Percentiles rank a stretch among this genome's conserved stretches.
phyloP scores from a whole-genome alignment of 2,113 vertebrate species.

The Apteryx mantelli region DNA sequence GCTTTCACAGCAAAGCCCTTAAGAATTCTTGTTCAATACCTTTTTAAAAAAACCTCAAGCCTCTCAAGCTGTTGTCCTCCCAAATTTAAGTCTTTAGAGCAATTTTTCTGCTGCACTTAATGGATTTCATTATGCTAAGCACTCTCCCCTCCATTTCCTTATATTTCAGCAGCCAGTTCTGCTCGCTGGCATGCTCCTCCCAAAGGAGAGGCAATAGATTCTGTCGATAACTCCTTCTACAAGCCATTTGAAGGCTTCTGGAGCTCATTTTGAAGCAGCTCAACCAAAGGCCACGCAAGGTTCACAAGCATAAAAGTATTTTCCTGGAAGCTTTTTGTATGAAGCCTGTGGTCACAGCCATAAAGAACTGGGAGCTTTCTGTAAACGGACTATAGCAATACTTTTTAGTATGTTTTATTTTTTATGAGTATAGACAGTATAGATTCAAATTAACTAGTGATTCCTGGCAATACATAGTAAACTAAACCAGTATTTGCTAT shows the following conservation, averaged over 20 bases:
- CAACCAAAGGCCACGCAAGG: background rate
- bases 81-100: background rate
- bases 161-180: background rate
- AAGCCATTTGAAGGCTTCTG: background rate
- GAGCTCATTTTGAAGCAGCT: background rate
- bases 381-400: background rate
- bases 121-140: background rate
- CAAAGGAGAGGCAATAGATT: background rate
- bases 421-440: background rate
- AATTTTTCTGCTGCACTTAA: background rate
- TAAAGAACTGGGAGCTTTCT: background rate
- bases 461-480: background rate
- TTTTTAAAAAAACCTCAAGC: background rate
- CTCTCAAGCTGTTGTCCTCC: background rate
- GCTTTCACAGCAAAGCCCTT: conserved; percentile 4
- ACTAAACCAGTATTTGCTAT: background rate
- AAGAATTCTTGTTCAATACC: background rate
- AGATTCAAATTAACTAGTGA: background rate
- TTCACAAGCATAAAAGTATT: background rate
- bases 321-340: background rate
- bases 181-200: background rate
- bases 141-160: background rate
- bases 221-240: background rate
- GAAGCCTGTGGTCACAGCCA: background rate
- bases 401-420: background rate